A percentile compares a stretch with the other conserved stretches of the same genome.
phyloP scores from a whole-genome alignment of 2,888 invertebrate genomes.

The Agrochola macilenta region DNA sequence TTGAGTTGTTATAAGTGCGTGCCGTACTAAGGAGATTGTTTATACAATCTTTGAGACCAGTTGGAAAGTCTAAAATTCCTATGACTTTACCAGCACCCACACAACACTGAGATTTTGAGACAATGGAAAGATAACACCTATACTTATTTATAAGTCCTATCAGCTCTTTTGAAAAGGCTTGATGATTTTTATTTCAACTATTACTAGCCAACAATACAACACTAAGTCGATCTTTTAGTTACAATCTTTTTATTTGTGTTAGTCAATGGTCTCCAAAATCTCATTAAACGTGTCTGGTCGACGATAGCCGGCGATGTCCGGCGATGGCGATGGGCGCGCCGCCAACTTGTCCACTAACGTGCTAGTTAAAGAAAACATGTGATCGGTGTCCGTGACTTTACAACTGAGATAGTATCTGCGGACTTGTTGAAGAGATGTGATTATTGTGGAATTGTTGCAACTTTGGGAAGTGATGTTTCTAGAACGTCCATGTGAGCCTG shows the following conservation, averaged over 20 bases:
- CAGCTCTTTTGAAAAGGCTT: neutral
- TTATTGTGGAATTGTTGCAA: neutral
- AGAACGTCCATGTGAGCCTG: no score
- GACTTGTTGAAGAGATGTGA: neutral
- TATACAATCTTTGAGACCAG: neutral
- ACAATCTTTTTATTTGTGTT: constrained; percentile 36
- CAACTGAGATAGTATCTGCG: neutral
- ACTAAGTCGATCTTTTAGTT: neutral
- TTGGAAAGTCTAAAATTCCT: neutral
- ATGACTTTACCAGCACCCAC: neutral
- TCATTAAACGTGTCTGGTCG: constrained; percentile 11
- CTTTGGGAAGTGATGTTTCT: neutral
- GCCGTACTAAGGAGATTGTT: neutral
- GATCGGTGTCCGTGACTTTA: constrained; percentile 27
- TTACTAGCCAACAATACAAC: neutral
- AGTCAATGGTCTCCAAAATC: constrained; percentile 34
- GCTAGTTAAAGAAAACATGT: constrained; percentile 42
- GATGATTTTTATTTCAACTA: neutral
- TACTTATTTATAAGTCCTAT: neutral
- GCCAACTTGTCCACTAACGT: constrained; percentile 42
- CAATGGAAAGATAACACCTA: no score
- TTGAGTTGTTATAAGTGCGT: neutral
- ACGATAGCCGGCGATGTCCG: neutral
- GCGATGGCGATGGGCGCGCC: constrained; percentile 26
- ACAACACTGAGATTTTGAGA: no score